phyloP scores from a whole-genome alignment of 2,113 vertebrate genomes.

The Octodon degus region DNA sequence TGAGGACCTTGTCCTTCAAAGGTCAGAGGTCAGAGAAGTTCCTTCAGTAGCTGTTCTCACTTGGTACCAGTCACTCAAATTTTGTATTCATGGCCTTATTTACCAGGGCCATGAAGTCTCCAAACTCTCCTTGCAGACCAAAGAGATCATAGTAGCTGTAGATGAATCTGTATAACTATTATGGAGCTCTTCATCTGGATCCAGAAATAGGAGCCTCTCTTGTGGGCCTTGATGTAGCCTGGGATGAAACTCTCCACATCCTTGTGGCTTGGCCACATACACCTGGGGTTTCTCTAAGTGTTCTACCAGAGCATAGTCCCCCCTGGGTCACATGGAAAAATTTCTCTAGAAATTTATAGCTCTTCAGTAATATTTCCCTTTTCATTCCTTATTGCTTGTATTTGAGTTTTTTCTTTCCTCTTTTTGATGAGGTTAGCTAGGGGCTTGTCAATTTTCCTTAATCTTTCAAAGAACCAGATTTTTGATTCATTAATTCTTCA shows the following conservation, averaged over 20 bases:
- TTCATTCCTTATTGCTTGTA: no score
- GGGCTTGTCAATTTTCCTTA: no score
- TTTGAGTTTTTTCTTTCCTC: no score
- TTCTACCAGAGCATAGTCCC: conserved; percentile 89
- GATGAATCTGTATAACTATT: conserved; percentile 96
- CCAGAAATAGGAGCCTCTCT: conserved; percentile 94
- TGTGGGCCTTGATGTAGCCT: conserved; percentile 92
- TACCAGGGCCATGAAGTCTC: conserved; percentile 96
- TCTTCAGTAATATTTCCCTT: conserved; percentile 77
- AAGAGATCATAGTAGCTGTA: conserved; percentile 96
- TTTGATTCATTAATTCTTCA: no score
- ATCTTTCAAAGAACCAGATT: no score
- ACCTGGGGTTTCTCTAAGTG: conserved; percentile 92
- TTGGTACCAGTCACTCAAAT: conserved; percentile 90
- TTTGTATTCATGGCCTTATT: conserved; percentile 96
- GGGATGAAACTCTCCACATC: conserved; percentile 90
- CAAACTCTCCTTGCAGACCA: conserved; percentile 95
- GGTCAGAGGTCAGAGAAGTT: conserved; percentile 92
- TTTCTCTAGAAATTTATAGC: conserved; percentile 88
- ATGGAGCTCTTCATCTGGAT: conserved; percentile 95
- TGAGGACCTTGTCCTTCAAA: conserved; percentile 95
- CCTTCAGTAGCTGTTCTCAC: conserved; percentile 90
- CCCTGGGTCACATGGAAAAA: conserved; percentile 90
- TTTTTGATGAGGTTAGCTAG: no score
- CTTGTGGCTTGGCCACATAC: conserved; percentile 91